These are phyloP conservation scores for Umimayanthus kanabou DNA, from an alignment of 92 coral and sea anemone species.

Conservation along the genomic window DNA sequence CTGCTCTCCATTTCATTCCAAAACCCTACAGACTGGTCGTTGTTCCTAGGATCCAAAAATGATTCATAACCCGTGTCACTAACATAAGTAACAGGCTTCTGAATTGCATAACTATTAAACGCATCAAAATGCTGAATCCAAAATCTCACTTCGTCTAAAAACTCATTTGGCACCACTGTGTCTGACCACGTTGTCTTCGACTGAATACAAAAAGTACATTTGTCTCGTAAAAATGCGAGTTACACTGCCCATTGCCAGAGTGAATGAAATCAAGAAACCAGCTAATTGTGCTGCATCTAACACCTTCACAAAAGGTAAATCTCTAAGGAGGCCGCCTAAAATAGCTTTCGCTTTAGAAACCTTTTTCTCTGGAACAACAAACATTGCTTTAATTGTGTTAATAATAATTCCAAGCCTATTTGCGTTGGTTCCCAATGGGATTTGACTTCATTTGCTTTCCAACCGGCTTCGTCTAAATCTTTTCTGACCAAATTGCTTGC, in stretches of 20 bases:
- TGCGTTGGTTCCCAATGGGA: conserved; percentile 38
- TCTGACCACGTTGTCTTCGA: not conserved
- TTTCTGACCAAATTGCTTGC: not conserved
- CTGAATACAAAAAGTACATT: conserved; percentile 19
- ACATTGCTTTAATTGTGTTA: not conserved
- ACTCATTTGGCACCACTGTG: not conserved
- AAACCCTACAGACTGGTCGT: not conserved
- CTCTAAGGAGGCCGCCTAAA: too few species aligned
- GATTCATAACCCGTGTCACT: not conserved
- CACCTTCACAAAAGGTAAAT: too few species aligned
- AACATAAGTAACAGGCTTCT: not conserved
- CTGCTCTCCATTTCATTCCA: not conserved
- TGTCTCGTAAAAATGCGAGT: conserved; percentile 13
- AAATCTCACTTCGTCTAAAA: not conserved
- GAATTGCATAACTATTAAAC: not conserved
- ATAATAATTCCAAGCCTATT: conserved; percentile 30
- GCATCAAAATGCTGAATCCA: conserved; percentile 7
- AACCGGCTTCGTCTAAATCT: conserved; percentile 37
- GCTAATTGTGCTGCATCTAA: too few species aligned
- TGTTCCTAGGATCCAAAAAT: not conserved
- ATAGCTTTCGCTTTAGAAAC: too few species aligned
- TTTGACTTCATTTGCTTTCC: conserved; percentile 28
- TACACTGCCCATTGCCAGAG: conserved; percentile 18
- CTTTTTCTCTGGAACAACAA: conserved; percentile 17
- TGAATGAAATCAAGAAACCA: not conserved